These are phyloP conservation scores for Pipistrellus pygmaeus DNA, from an alignment of 2,797 vertebrate genomes.

Conservation along the genomic window DNA sequence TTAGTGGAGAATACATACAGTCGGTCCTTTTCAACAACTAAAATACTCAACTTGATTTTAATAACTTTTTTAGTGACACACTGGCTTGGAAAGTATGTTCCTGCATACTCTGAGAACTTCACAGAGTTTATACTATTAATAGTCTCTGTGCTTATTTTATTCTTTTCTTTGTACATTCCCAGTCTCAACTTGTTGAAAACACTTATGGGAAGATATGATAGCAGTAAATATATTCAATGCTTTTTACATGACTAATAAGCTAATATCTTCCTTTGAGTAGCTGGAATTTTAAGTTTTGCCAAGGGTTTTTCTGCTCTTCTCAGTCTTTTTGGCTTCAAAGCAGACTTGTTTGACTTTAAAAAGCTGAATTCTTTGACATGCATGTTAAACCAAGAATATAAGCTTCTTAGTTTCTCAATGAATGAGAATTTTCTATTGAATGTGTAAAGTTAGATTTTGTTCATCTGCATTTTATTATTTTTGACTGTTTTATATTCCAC, in stretches of 20 bases:
- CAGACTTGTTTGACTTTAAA: slow-evolving; percentile 40
- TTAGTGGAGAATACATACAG: not conserved
- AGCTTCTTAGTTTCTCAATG: not conserved
- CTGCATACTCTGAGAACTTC: not conserved
- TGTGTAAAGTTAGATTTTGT: slow-evolving; percentile 38
- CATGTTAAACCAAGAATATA: not conserved
- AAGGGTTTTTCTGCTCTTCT: slow-evolving; percentile 7
- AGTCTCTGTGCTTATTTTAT: slow-evolving; percentile 36
- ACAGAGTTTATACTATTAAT: slow-evolving; percentile 30
- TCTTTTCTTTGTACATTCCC: slow-evolving; percentile 55
- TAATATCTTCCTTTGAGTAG: slow-evolving; percentile 38
- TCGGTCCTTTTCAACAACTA: not conserved
- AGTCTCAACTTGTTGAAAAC: slow-evolving; percentile 41
- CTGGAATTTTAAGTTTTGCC: slow-evolving; percentile 58
- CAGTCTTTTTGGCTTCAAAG: slow-evolving; percentile 34
- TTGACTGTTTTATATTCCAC: not conserved
- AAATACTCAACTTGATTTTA: slow-evolving; percentile 43
- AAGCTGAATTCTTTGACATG: not conserved
- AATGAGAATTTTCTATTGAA: slow-evolving; percentile 27
- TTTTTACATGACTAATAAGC: slow-evolving; percentile 62
- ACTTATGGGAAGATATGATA: slow-evolving; percentile 55
- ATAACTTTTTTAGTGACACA: not conserved
- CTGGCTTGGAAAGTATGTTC: not conserved
- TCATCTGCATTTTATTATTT: slow-evolving; percentile 17
- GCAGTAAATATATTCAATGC: slow-evolving; percentile 41